These are phyloP conservation scores for Gobius niger DNA, from an alignment of 2,113 vertebrate species.

Conservation along the genomic window DNA sequence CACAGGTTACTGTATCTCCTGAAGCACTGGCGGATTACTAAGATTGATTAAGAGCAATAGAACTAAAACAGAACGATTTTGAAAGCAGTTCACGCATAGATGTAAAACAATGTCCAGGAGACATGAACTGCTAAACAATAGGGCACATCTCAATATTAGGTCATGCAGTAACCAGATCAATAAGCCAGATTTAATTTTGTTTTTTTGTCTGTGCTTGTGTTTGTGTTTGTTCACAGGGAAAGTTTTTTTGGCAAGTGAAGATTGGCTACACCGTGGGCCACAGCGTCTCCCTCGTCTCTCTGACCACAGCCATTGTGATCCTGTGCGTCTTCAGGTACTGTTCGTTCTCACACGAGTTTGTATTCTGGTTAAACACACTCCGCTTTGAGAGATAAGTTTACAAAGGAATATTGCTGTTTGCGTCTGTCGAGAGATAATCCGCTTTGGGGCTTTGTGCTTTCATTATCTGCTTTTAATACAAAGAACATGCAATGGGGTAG, in stretches of 20 bases:
- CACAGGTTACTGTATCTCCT: constrained; percentile 18
- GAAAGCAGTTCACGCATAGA: too few relatives aligned
- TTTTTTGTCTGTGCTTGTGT: not conserved
- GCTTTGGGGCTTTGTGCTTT: not conserved
- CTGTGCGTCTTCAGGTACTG: constrained; percentile 90
- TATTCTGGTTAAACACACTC: not conserved
- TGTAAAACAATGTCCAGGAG: too few relatives aligned
- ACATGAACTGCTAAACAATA: too few relatives aligned
- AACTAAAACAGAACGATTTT: too few relatives aligned
- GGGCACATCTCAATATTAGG: too few relatives aligned
- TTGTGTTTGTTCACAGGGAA: constrained; percentile 54
- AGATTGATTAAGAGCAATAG: too few relatives aligned
- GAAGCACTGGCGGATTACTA: not conserved
- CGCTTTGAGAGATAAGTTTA: not conserved
- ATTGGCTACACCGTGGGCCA: constrained; percentile 91
- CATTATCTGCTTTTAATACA: constrained; percentile 7
- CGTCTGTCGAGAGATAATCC: not conserved
- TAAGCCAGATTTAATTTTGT: not conserved
- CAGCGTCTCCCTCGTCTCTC: constrained; percentile 86
- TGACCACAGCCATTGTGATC: constrained; percentile 85
- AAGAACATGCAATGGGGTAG: not conserved
- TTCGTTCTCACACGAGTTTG: not conserved
- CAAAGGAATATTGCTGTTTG: not conserved
- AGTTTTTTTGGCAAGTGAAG: constrained; percentile 86
- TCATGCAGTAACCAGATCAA: not conserved